These are phyloP conservation scores for Calidris pygmaea DNA, from an alignment of 2,113 vertebrate genomes.

Conservation along the genomic window DNA sequence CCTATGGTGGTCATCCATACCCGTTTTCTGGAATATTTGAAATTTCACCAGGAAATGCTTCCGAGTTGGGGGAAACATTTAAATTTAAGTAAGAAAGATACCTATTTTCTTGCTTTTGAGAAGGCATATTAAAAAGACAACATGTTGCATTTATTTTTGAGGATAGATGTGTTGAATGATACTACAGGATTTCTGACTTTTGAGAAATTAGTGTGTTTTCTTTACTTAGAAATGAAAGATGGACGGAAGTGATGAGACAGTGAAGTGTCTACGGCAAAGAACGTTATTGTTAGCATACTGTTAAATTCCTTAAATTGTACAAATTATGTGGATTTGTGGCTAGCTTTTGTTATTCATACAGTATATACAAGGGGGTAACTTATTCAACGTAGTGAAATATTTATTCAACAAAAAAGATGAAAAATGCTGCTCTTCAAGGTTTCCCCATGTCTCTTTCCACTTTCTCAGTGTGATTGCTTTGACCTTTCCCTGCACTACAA, in stretches of 20 bases:
- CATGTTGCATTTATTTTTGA: not conserved
- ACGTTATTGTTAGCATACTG: not conserved
- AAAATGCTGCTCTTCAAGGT: not conserved
- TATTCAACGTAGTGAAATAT: not conserved
- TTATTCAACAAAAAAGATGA: not conserved
- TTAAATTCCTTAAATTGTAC: not conserved
- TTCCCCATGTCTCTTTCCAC: not conserved
- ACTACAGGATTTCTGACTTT: not conserved
- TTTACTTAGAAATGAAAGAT: not conserved
- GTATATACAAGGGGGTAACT: not conserved
- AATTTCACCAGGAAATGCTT: constrained; percentile 94
- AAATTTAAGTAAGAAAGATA: constrained; percentile 92
- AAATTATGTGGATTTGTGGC: not conserved
- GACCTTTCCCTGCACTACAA: not conserved
- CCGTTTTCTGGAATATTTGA: constrained; percentile 99
- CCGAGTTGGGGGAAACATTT: constrained; percentile 96
- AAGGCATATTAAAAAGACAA: not conserved
- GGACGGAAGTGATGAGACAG: not conserved
- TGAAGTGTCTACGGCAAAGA: not conserved
- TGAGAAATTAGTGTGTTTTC: not conserved
- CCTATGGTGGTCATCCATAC: constrained; percentile 97
- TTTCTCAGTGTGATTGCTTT: not conserved
- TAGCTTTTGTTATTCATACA: not conserved
- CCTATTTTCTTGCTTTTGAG: constrained; percentile 31
- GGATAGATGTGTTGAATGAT: not conserved